These are phyloP conservation scores for Abrostola triplasia DNA, from an alignment of 2,888 invertebrate species.

Conservation along the genomic window DNA sequence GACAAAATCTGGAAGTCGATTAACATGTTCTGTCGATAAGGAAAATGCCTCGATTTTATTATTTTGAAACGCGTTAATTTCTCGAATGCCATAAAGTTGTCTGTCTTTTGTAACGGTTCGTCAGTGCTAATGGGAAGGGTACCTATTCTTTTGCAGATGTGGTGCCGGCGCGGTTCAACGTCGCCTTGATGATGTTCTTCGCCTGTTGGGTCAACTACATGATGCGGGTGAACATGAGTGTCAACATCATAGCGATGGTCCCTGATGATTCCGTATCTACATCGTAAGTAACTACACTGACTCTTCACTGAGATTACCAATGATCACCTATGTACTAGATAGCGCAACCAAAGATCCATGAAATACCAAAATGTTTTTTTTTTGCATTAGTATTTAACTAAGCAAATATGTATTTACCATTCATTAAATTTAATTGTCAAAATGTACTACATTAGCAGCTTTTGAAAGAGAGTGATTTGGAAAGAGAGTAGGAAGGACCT, in stretches of 20 bases:
- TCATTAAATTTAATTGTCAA: no score
- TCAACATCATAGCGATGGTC: constrained; percentile 92
- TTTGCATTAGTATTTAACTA: no score
- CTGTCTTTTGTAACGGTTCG: constrained; percentile 19
- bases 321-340: no score
- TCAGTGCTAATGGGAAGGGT: constrained; percentile 27
- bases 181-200: constrained; percentile 92
- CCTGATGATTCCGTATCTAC: constrained; percentile 74
- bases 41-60: constrained; percentile 41
- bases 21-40: constrained; percentile 37
- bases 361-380: no score
- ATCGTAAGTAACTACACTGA: constrained; percentile 70
- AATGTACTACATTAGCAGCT: no score
- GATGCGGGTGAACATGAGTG: constrained; percentile 93
- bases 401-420: no score
- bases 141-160: constrained; percentile 72
- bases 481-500: no score
- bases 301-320: no score
- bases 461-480: no score
- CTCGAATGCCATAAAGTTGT: constrained; percentile 16
- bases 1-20: constrained; percentile 34
- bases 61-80: constrained; percentile 27
- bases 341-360: no score
- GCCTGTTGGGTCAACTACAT: constrained; percentile 92
- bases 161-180: constrained; percentile 81